Conservation (phyloP, 2,113 vertebrate species). For the Brachypteracias leptosomus region DNA sequence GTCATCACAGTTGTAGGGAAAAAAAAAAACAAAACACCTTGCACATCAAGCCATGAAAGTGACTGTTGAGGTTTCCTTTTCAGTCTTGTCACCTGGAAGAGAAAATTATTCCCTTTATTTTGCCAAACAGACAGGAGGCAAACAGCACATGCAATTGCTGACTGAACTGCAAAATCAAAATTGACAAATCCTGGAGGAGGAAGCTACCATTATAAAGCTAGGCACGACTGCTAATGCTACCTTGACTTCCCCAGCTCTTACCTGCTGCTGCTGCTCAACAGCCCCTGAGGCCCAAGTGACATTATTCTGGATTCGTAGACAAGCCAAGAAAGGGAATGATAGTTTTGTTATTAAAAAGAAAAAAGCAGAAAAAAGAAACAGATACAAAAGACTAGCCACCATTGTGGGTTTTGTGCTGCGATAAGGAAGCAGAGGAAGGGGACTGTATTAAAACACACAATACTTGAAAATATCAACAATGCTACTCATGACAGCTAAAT, state of each 20-base stretch:
- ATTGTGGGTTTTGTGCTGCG: neutral
- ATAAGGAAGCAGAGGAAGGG: neutral
- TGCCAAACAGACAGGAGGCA: conserved; percentile 63
- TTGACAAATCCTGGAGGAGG: conserved; percentile 69
- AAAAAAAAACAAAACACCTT: neutral
- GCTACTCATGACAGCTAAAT: neutral
- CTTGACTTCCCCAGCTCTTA: conserved; percentile 14
- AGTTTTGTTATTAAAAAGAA: conserved; percentile 9
- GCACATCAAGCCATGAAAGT: neutral
- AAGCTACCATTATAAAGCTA: conserved; percentile 49
- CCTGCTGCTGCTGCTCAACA: conserved; percentile 23
- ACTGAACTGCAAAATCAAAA: conserved; percentile 72
- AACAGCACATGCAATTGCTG: conserved; percentile 55
- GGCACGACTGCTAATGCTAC: neutral
- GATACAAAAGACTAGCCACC: neutral
- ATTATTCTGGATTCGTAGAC: conserved; percentile 37
- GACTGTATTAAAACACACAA: neutral
- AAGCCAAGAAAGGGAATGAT: conserved; percentile 20
- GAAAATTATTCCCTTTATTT: conserved; percentile 71
- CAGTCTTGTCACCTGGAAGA: conserved; percentile 53
- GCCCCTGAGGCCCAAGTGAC: conserved; percentile 10
- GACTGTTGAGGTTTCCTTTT: conserved; percentile 30
- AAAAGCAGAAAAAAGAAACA: neutral
- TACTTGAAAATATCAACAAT: neutral
- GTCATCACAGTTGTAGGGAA: neutral